Evolutionary conservation across 2,888 invertebrate genomes (phyloP), one percentile per base, ranked within the genome.

Genomic region (Timandra comae): DNA sequence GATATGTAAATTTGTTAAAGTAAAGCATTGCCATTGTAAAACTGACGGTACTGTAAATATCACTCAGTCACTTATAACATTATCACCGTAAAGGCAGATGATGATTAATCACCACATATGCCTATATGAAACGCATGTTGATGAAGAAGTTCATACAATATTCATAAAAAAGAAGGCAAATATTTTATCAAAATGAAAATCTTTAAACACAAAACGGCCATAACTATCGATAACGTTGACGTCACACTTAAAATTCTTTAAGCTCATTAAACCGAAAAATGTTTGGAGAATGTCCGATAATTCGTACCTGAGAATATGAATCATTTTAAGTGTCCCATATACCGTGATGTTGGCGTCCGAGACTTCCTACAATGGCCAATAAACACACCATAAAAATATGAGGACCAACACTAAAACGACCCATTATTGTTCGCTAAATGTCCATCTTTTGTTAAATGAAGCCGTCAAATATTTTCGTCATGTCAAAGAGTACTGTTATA

Each of bases 301-400:
- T 61, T 61, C 59, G 58, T 70, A 70, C 69, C 70, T 69, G 64
- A 27, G 51, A 45, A 62, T 64, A 76, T 80, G 77, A 80, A 80
- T 80, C 79, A 82, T 72, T 63, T 76, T 73, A 63, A 79, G 68
- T 73, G 68, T 60, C 63, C 52, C 62, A 56, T 41, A 47, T 44
- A 43, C 50, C 48, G 63, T 60, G 59, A 63, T 66, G 66, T 58
- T 58, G 67, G 53, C 65, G 60, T 58, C 63, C 61, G 40, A 54
- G 64, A 66, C 70, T 66, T 61, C 63, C 66, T 57, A 64, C 71
- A 78, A 84, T 74, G 76, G 75, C 74, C 79, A 78, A 81, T 85
- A 84, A 84, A 82, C 84, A 84, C 75, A 63, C 72, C 74, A 73
- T 84, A 81, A 78, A 52, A 81, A 69, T 81, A 81, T 80, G 74